Conservation (phyloP, 2,888 invertebrate genomes). For the Cosmia trapezina region DNA sequence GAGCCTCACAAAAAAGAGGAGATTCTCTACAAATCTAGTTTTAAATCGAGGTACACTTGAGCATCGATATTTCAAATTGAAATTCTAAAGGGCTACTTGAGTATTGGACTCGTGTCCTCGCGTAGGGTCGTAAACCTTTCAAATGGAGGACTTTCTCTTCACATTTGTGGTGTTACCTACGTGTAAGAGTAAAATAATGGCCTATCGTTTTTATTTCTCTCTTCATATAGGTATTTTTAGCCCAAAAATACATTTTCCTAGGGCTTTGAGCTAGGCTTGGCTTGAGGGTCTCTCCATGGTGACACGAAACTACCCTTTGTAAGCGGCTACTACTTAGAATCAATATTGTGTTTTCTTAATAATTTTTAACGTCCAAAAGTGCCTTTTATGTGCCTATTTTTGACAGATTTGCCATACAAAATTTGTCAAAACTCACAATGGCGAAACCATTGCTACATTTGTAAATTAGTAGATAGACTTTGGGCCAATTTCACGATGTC, state of each 20-base stretch:
- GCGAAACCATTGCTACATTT: neutral
- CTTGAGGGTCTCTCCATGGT: no score
- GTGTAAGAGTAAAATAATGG: neutral
- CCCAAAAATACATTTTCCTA: neutral
- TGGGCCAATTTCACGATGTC: no score
- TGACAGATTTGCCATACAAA: no score
- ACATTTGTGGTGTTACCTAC: slow-evolving; percentile 25
- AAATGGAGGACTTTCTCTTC: slow-evolving; percentile 32
- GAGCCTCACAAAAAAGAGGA: slow-evolving; percentile 21
- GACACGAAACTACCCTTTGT: no score
- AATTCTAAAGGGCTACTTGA: slow-evolving; percentile 36
- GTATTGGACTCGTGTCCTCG: slow-evolving; percentile 38
- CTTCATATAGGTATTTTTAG: slow-evolving; percentile 3
- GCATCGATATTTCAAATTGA: slow-evolving; percentile 47
- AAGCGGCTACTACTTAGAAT: no score
- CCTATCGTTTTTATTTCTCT: neutral
- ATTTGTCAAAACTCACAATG: neutral
- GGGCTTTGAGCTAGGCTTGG: no score
- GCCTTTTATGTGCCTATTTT: no score
- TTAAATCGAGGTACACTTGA: slow-evolving; percentile 39
- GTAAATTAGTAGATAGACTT: neutral
- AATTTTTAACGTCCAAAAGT: no score
- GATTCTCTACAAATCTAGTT: slow-evolving; percentile 17
- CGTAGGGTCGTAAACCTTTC: slow-evolving; percentile 43
- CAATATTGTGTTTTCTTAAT: no score